Conservation (phyloP, 2,888 invertebrate species). For the Anoncus sp. region DNA sequence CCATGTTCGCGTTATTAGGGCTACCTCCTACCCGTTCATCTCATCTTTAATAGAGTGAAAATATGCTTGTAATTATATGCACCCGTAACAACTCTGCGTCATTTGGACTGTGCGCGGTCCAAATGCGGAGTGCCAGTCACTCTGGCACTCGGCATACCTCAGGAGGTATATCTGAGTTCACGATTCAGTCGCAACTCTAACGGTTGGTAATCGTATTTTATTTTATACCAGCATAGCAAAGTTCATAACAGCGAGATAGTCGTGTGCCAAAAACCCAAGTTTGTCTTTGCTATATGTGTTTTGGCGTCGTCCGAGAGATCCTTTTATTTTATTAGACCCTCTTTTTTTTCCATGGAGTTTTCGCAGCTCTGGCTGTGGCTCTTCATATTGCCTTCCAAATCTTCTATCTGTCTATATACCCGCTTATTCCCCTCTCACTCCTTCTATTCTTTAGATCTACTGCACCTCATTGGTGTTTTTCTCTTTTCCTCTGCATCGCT, state of each 20-base stretch:
- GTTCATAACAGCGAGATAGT: constrained; percentile 34
- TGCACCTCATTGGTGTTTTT: constrained; percentile 50
- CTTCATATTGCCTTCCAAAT: constrained; percentile 39
- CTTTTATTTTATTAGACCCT: constrained; percentile 46
- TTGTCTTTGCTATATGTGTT: constrained; percentile 43
- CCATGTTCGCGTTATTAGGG: constrained; percentile 10
- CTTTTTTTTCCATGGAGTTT: constrained; percentile 33
- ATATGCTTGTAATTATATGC: constrained; percentile 38
- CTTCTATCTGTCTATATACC: constrained; percentile 15
- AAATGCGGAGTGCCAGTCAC: constrained; percentile 18
- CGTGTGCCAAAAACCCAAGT: constrained; percentile 34
- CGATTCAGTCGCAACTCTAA: constrained; percentile 20
- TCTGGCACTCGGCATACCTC: constrained; percentile 11
- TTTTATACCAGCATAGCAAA: constrained; percentile 28
- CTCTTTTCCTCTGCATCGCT: constrained; percentile 24
- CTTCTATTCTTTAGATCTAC: constrained; percentile 37
- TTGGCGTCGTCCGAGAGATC: constrained; percentile 20
- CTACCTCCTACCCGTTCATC: constrained; percentile 14
- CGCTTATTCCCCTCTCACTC: constrained; percentile 58
- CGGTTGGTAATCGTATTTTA: constrained; percentile 39
- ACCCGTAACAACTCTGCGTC: constrained; percentile 27
- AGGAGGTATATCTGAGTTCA: not conserved
- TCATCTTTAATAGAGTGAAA: constrained; percentile 27
- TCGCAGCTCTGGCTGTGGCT: constrained; percentile 38
- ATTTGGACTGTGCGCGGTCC: too few species aligned